These are phyloP conservation scores for Redunca redunca DNA, from an alignment of 2,113 vertebrate genomes.

Conservation along the genomic window DNA sequence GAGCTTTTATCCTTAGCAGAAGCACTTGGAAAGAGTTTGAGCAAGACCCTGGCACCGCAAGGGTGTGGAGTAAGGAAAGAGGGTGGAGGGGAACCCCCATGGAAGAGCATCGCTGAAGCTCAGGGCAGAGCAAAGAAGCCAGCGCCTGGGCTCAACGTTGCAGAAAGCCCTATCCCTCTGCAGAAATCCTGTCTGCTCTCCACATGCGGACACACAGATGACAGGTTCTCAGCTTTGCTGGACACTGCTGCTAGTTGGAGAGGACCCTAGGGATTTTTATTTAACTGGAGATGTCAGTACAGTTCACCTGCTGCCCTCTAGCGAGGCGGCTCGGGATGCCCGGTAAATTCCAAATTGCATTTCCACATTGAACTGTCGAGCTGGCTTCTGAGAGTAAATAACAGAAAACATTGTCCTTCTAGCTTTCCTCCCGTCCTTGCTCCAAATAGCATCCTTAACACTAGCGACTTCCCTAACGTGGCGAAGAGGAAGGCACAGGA, in stretches of 20 bases:
- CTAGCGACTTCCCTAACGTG: background rate
- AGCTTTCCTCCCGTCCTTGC: background rate
- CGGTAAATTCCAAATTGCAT: background rate
- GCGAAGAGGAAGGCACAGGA: background rate
- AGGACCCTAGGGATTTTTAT: background rate
- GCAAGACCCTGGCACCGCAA: background rate
- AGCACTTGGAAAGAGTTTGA: background rate
- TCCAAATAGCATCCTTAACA: background rate
- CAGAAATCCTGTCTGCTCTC: background rate
- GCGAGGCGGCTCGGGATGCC: background rate
- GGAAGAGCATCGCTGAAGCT: background rate
- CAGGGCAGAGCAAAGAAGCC: background rate
- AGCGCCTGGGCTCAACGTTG: background rate
- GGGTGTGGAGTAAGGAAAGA: background rate
- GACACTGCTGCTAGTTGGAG: too few species aligned
- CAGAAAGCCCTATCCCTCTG: background rate
- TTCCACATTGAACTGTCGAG: background rate
- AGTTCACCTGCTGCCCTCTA: constrained; percentile 25
- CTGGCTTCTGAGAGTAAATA: background rate
- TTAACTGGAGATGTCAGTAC: background rate
- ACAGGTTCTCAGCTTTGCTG: background rate
- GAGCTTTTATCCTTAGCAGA: background rate
- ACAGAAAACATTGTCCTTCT: background rate
- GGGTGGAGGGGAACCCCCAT: too few species aligned
- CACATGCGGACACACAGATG: background rate